Conservation (phyloP, 92 coral and sea anemone genomes). For the Heteractis magnifica region DNA sequence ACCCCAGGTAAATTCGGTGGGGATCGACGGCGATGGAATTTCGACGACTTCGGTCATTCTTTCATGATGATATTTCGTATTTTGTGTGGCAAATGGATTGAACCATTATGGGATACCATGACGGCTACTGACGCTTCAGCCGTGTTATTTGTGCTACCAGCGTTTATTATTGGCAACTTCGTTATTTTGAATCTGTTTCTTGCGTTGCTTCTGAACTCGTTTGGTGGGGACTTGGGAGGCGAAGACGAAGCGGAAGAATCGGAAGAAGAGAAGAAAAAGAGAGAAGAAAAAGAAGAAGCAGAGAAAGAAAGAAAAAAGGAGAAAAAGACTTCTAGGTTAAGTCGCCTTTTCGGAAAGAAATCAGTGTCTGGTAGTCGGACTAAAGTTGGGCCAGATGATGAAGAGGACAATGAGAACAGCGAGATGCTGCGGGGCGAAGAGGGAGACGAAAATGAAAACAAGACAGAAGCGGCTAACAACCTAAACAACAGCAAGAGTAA, state of each 20-base stretch:
- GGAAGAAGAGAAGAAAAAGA: constrained; percentile 68
- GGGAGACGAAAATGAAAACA: constrained; percentile 60
- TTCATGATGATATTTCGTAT: constrained; percentile 98
- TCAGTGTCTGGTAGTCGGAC: constrained; percentile 76
- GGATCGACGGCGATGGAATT: constrained; percentile 79
- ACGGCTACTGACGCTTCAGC: constrained; percentile 57
- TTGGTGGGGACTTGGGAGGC: constrained; percentile 79
- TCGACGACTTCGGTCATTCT: constrained; percentile 84
- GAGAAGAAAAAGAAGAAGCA: constrained; percentile 56
- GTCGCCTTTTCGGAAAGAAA: constrained; percentile 55
- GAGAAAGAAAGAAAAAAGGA: constrained; percentile 52
- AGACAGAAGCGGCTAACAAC: constrained; percentile 61
- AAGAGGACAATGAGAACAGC: constrained; percentile 58
- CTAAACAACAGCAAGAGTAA: constrained; percentile 60
- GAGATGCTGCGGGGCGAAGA: constrained; percentile 69
- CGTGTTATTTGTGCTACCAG: constrained; percentile 79
- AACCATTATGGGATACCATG: constrained; percentile 97
- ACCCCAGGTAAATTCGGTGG: constrained; percentile 37
- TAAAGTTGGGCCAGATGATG: constrained; percentile 88
- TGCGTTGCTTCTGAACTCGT: constrained; percentile 92
- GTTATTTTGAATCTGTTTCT: constrained; percentile 94
- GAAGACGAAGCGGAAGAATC: constrained; percentile 77
- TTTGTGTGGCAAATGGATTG: constrained; percentile 98
- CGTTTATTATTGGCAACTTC: constrained; percentile 92
- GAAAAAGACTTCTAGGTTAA: constrained; percentile 27